A percentile compares a stretch with the other conserved stretches of the same genome.
Conservation (phyloP, 2,113 vertebrate genomes). For the Terrapene triunguis region DNA sequence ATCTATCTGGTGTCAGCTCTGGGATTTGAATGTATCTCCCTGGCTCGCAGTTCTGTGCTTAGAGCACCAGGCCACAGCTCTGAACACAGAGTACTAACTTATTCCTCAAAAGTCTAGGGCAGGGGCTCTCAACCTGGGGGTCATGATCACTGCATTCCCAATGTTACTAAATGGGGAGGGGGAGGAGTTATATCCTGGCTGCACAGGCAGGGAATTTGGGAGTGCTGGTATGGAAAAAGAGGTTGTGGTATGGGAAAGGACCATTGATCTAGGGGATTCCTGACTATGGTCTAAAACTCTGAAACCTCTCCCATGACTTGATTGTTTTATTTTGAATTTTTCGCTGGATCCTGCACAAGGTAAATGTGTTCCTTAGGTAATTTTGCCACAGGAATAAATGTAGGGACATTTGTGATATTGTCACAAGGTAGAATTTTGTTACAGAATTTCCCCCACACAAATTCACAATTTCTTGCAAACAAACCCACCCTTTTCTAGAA, state of each 20-base stretch:
- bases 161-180: neutral
- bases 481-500: neutral
- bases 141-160: neutral
- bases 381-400: neutral
- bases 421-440: neutral
- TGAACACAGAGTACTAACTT: neutral
- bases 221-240: neutral
- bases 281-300: neutral
- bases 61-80: neutral
- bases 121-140: neutral
- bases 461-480: neutral
- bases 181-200: neutral
- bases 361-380: neutral
- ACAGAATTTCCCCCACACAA: no score
- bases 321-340: neutral
- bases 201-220: neutral
- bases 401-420: neutral
- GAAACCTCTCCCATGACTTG: neutral
- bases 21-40: neutral
- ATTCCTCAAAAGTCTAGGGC: neutral
- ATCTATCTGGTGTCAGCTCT: neutral
- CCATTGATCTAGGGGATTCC: neutral
- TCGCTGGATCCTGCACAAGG: neutral
- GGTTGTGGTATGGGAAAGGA: neutral
- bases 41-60: neutral